These are phyloP conservation scores for Sebastes baramenuke DNA, from an alignment of 2,797 vertebrate genomes.

Conservation along the genomic window DNA sequence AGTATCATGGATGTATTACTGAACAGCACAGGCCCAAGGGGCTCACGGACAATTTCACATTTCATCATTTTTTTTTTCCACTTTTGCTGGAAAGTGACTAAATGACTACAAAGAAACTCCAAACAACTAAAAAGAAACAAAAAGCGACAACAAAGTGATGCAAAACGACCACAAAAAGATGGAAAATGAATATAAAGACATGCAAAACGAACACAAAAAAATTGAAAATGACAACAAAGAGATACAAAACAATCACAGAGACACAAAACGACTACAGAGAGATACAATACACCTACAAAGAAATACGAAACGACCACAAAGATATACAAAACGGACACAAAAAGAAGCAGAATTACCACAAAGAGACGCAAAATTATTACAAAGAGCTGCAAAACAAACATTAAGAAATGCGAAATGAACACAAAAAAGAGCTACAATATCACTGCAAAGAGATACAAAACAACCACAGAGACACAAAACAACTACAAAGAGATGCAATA, in stretches of 20 bases:
- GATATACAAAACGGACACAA: not conserved
- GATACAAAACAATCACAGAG: no score
- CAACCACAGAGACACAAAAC: not conserved
- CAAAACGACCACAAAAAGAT: no score
- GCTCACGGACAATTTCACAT: not conserved
- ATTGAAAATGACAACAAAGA: not conserved
- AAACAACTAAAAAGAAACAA: not conserved
- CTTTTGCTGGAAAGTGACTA: not conserved
- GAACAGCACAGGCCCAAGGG: not conserved
- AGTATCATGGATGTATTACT: not conserved
- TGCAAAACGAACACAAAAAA: no score
- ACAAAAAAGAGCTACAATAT: no score
- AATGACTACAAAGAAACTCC: not conserved
- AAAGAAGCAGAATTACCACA: no score
- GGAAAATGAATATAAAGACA: no score
- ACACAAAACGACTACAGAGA: not conserved
- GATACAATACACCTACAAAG: not conserved
- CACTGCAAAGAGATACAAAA: not conserved
- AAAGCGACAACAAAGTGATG: not conserved
- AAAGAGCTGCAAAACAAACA: no score
- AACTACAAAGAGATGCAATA: not conserved
- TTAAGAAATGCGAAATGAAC: no score
- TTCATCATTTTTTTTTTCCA: not conserved
- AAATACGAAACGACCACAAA: not conserved
- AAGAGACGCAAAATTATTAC: no score